A percentile compares a stretch with the other conserved stretches of the same genome.
Conservation (phyloP, 2,113 vertebrate species). For the Chaenocephalus aceratus region DNA sequence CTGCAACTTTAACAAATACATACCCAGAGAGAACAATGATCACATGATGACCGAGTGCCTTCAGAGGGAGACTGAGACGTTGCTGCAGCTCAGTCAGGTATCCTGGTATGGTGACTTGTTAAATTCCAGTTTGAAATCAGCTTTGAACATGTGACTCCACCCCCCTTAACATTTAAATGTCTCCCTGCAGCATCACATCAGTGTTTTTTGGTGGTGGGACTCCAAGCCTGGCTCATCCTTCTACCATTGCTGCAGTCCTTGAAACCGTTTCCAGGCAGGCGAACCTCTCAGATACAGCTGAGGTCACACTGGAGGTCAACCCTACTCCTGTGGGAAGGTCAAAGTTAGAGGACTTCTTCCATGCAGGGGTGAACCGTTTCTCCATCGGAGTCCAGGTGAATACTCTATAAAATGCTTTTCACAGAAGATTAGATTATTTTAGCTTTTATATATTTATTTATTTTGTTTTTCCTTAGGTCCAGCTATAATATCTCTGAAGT, state of each 20-base stretch:
- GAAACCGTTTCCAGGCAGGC: constrained; percentile 79
- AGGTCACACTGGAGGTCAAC: constrained; percentile 93
- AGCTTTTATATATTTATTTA: too few relatives aligned
- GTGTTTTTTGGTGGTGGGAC: constrained; percentile 95
- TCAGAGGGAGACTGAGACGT: constrained; percentile 83
- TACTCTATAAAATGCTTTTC: neutral
- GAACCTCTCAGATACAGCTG: constrained; percentile 76
- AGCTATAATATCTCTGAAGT: too few relatives aligned
- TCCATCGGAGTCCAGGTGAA: constrained; percentile 94
- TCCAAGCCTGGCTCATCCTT: constrained; percentile 90
- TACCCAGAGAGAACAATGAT: constrained; percentile 83
- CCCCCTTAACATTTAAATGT: neutral
- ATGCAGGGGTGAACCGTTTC: constrained; percentile 90
- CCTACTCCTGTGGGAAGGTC: constrained; percentile 83
- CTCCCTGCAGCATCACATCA: constrained; percentile 86
- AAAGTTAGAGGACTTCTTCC: constrained; percentile 81
- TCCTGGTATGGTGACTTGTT: constrained; percentile 79
- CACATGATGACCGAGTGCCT: constrained; percentile 84
- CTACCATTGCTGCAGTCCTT: constrained; percentile 84
- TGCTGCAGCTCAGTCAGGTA: constrained; percentile 88
- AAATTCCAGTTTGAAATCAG: neutral
- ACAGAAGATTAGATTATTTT: too few relatives aligned
- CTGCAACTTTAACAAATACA: constrained; percentile 96
- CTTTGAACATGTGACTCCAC: neutral
- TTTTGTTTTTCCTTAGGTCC: too few relatives aligned